Base-by-base conservation (phyloP, 2,888 invertebrate genomes). In the Brachyptera risi region DNA sequence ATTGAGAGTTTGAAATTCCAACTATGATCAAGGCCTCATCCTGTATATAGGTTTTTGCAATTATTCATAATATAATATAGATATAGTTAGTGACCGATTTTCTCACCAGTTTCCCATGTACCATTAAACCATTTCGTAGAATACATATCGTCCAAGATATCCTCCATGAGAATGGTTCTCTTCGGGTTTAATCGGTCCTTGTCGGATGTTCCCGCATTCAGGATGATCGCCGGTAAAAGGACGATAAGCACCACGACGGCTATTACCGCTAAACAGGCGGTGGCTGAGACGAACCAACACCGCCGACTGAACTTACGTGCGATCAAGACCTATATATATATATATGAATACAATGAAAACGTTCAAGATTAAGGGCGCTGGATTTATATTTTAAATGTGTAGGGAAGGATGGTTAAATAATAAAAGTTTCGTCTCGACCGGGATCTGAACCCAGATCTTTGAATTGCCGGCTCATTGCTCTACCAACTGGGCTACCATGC, bases 81-180 rank as follows among this genome's bases (percentile, higher is more conserved):
- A n/a, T n/a, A n/a, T 3, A 44, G 44, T 21, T 17, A 9, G 7
- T 44, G 44, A 17, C 26, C 49, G 17, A 51, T n/a, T 35, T 35
- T 13, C 54, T 37, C 13, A 58, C 58, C 58, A 15, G 78, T 75
- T 63, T 75, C 72, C 79, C 79, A 79, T 5, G 74, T 74, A 37
- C 75, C 78, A 63, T 79, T 78, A 69, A 78, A 78, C 21, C 65
- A 56, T 50, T 65, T 67, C 7, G 73, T 67, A 1, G 68, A 67
- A 65, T 72, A 77, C 44, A 68, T 65, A 27, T 72, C 70, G 7
- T 67, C 66, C 63, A 76, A 72, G 47, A 73, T 68, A 60, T 78
- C 77, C 56, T 73, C 71, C 49, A 78, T 11, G 3, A 54, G 54
- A 17, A 54, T 2, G 1, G 54, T 9, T n/a, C 11, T 9, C 23